Conservation (phyloP, 2,113 vertebrate species). For the Bufo bufo region DNA sequence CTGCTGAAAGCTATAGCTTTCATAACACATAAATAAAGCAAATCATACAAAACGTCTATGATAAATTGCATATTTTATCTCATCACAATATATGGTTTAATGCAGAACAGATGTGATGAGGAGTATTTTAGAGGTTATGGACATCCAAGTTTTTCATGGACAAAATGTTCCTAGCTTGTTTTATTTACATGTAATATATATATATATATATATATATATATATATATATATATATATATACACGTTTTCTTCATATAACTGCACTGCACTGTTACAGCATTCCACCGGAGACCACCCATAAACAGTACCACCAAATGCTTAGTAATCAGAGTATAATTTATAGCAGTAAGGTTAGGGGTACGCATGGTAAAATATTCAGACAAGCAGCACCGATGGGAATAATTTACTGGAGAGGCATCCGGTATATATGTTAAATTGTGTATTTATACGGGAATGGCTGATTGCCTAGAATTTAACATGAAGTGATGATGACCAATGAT, state of each 20-base stretch:
- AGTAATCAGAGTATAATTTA: not conserved
- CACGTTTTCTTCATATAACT: not conserved
- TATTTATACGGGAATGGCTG: not conserved
- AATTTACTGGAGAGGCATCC: not conserved
- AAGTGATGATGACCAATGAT: too few species aligned
- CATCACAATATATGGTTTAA: constrained; percentile 2
- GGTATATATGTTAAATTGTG: not conserved
- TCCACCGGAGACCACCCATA: constrained; percentile 7
- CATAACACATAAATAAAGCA: constrained; percentile 13
- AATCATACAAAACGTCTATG: not conserved
- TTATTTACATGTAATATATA: not conserved
- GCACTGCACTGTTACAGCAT: not conserved
- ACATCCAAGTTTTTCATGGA: not conserved
- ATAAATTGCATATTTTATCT: constrained; percentile 33
- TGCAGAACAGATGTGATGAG: constrained; percentile 23
- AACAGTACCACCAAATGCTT: not conserved
- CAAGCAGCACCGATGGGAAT: not conserved
- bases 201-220: not conserved
- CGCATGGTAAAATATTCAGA: not conserved
- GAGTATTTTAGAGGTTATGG: not conserved
- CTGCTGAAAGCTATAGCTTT: constrained; percentile 9
- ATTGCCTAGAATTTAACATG: not conserved
- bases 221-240: not conserved
- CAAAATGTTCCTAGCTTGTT: not conserved
- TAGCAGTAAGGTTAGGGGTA: not conserved